phyloP scores from a whole-genome alignment of 2,113 vertebrate genomes.

The Sphaerodactylus townsendi region DNA sequence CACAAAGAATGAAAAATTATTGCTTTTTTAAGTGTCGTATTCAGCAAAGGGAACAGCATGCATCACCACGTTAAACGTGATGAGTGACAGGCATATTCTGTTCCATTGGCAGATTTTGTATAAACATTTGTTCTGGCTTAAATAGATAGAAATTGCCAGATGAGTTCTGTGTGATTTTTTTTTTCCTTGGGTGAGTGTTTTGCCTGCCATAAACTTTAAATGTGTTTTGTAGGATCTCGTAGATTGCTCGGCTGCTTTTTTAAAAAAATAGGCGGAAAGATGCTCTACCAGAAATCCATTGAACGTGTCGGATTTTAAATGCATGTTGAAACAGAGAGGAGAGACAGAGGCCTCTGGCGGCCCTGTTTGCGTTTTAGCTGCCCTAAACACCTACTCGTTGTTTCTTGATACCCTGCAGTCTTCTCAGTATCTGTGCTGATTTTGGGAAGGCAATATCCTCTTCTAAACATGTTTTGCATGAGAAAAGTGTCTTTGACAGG shows the following conservation, averaged over 20 bases:
- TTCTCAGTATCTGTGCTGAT: conserved; percentile 38
- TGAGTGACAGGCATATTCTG: conserved; percentile 71
- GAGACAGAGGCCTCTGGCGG: conserved; percentile 46
- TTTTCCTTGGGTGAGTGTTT: background rate
- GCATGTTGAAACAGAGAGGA: conserved; percentile 37
- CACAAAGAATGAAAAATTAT: conserved; percentile 10
- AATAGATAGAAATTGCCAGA: conserved; percentile 66
- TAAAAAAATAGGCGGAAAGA: conserved; percentile 24
- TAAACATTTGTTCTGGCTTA: conserved; percentile 71
- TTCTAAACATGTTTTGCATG: conserved; percentile 49
- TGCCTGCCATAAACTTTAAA: conserved; percentile 47
- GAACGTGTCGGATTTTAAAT: conserved; percentile 32
- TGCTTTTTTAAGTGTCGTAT: conserved; percentile 48
- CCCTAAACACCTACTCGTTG: conserved; percentile 21
- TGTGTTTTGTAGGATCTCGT: conserved; percentile 45
- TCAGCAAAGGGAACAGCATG: conserved; percentile 65
- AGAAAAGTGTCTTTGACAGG: conserved; percentile 55
- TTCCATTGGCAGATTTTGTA: conserved; percentile 62
- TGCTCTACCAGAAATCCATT: conserved; percentile 42
- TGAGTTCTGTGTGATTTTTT: conserved; percentile 44
- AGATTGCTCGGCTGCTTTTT: background rate
- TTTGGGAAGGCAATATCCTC: conserved; percentile 49
- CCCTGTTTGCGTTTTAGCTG: conserved; percentile 38
- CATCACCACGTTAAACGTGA: conserved; percentile 58
- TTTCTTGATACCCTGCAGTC: conserved; percentile 28